Conservation (phyloP, 2,797 vertebrate genomes). For the Furcifer pardalis region DNA sequence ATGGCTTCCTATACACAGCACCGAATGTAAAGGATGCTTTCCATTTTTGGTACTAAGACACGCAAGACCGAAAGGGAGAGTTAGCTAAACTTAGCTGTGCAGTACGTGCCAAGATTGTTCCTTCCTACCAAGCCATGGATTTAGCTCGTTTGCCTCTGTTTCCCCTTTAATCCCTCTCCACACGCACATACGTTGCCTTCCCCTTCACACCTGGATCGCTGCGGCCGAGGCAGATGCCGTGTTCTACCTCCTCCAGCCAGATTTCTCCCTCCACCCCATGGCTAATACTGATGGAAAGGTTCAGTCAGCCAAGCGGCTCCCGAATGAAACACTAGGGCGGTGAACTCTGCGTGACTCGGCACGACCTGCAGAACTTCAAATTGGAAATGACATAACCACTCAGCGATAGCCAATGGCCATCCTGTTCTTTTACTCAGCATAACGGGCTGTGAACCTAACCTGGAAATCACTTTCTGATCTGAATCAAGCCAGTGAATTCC, state of each 20-base stretch:
- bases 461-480: slow-evolving; percentile 19
- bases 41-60: background rate
- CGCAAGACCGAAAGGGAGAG: background rate
- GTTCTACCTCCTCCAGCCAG: background rate
- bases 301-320: background rate
- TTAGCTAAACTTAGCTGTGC: background rate
- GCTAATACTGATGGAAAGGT: slow-evolving; percentile 11
- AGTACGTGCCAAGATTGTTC: background rate
- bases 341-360: slow-evolving; percentile 11
- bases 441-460: background rate
- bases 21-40: background rate
- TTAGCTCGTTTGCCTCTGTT: background rate
- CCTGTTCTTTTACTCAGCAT: slow-evolving; percentile 5
- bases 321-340: slow-evolving; percentile 4
- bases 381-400: slow-evolving; percentile 1
- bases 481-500: slow-evolving; percentile 35
- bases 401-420: slow-evolving; percentile 21
- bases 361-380: slow-evolving; percentile 32
- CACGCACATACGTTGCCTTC: background rate
- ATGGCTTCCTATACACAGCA: background rate
- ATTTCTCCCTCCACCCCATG: background rate
- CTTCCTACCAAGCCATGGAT: background rate
- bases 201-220: slow-evolving; percentile 5
- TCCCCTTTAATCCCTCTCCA: background rate
- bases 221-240: background rate